Base-by-base conservation (phyloP, 1,140 invertebrate genomes). In the Coelopa frigida region DNA sequence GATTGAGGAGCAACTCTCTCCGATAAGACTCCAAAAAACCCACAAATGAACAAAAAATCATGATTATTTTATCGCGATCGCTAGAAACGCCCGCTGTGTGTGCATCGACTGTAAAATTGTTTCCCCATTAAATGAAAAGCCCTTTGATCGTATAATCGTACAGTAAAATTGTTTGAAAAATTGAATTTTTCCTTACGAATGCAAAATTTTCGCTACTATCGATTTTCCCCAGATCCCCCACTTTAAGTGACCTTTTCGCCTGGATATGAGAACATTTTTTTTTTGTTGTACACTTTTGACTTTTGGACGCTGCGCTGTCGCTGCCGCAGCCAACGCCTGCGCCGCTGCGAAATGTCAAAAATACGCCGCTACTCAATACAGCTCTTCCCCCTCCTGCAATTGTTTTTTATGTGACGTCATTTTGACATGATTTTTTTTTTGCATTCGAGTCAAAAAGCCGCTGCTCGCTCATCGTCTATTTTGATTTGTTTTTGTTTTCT, bases 221-320 rank as follows among this genome's bases (percentile, higher is more conserved):
- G 29, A 45, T 33, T 50, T 36, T 39, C 27, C 23, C 14, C 29
- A n/a, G 18, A 32, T 33, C 24, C 27, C 21, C 18, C 18, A 10
- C 26, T 29, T 37, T 24, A 10, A 24, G 10, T 27, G 38, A 35
- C 20, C 15, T 35, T 35, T 32, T 42, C 20, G 41, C 32, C 21
- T 46, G 44, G 32, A n/a, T n/a, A n/a, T n/a, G n/a, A n/a, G 35
- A 8, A 15, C 7, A 36, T 7, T 8, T 6, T 36, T 6, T 44
- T 21, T 4, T 22, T 22, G 31, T 22, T 44, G 18, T 14, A 33
- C 31, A 29, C 31, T 29, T 22, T 14, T 29, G 11, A 7, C 8
- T 21, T 11, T 40, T 7, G 15, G 10, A 22, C 15, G n/a, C 35
- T 33, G 35, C 15, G 21, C 40, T 15, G n/a, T n/a, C 21, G n/a